A percentile compares a stretch with the other conserved stretches of the same genome.
Conservation (phyloP, 2,888 invertebrate genomes). For the Ochropleura plecta region DNA sequence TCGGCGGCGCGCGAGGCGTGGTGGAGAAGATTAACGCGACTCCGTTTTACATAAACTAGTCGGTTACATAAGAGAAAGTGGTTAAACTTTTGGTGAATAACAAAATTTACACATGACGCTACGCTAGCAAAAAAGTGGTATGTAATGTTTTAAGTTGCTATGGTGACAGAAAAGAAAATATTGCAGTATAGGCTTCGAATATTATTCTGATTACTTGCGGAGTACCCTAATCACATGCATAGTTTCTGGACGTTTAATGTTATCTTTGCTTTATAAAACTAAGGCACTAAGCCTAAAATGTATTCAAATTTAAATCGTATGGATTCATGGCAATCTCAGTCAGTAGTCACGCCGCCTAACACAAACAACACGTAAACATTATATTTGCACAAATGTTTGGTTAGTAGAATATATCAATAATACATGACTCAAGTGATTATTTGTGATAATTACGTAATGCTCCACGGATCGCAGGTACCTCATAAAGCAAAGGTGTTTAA, state of each 20-base stretch:
- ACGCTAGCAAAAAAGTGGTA: slow-evolving; percentile 32
- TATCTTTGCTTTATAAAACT: not conserved
- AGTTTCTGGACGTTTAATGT: not conserved
- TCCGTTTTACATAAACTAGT: slow-evolving; percentile 71
- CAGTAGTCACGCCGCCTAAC: slow-evolving; percentile 23
- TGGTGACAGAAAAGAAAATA: slow-evolving; percentile 18
- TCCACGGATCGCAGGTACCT: slow-evolving; percentile 26
- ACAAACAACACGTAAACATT: slow-evolving; percentile 25
- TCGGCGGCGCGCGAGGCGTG: slow-evolving; percentile 53
- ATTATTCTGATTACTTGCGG: not conserved
- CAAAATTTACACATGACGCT: slow-evolving; percentile 62
- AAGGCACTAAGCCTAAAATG: not conserved
- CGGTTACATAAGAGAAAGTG: slow-evolving; percentile 76
- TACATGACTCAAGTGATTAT: slow-evolving; percentile 58
- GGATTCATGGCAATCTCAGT: slow-evolving; percentile 34
- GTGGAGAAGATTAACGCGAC: slow-evolving; percentile 63
- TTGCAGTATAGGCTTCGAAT: not conserved
- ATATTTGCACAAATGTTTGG: slow-evolving; percentile 59
- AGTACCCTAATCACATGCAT: not conserved
- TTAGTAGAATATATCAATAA: slow-evolving; percentile 50
- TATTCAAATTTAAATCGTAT: slow-evolving; percentile 26
- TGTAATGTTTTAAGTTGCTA: slow-evolving; percentile 35
- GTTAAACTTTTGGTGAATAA: slow-evolving; percentile 64
- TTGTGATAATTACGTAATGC: slow-evolving; percentile 58
- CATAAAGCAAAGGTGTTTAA: slow-evolving; percentile 12